Conservation (phyloP, 1,140 invertebrate genomes). For the Bicyclus anynana region DNA sequence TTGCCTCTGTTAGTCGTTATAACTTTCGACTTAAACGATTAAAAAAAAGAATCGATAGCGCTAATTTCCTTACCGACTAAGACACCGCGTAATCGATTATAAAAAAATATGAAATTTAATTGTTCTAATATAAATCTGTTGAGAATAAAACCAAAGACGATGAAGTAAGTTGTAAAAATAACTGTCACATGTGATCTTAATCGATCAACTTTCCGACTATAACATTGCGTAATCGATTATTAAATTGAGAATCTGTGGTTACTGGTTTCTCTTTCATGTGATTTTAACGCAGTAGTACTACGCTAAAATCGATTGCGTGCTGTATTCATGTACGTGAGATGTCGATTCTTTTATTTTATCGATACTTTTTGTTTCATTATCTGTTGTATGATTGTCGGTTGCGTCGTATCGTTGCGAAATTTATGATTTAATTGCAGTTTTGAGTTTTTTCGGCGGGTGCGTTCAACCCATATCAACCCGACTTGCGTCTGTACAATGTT, state of each 20-base stretch:
- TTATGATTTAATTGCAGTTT: conserved; percentile 72
- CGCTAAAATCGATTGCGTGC: conserved; percentile 44
- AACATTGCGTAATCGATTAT: too few species aligned
- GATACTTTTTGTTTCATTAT: conserved; percentile 66
- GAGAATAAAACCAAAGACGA: too few species aligned
- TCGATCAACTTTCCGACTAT: too few species aligned
- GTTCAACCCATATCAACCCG: conserved; percentile 30
- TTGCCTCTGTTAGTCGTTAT: conserved; percentile 43
- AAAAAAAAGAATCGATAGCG: conserved; percentile 25
- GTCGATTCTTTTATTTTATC: conserved; percentile 43
- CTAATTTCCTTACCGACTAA: conserved; percentile 41
- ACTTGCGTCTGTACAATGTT: not conserved
- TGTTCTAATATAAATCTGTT: too few species aligned
- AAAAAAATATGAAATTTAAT: too few species aligned
- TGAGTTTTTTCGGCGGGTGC: conserved; percentile 47
- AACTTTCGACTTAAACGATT: conserved; percentile 28
- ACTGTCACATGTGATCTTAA: too few species aligned
- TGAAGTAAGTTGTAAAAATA: too few species aligned
- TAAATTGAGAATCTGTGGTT: too few species aligned
- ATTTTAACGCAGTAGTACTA: too few species aligned
- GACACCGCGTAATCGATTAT: too few species aligned
- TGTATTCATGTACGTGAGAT: conserved; percentile 45
- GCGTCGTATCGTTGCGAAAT: conserved; percentile 59
- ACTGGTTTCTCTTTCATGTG: too few species aligned
- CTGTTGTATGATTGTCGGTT: conserved; percentile 71